Evolutionary conservation across 2,113 vertebrate genomes (phyloP), one percentile per base, ranked within the genome.

Genomic region (Myotis davidii): DNA sequence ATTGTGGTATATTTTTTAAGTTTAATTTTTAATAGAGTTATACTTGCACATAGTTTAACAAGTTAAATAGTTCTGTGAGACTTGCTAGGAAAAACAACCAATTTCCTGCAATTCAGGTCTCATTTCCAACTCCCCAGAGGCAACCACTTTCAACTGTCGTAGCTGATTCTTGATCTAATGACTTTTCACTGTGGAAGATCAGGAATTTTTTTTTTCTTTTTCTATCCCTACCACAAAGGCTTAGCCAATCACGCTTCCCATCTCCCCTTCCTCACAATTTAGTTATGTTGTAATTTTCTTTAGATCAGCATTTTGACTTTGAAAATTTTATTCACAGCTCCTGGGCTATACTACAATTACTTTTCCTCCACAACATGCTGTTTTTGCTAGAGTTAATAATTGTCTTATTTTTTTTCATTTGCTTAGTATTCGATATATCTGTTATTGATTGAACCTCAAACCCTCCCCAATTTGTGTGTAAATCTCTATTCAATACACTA

Each of bases 311-410:
- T 74, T 65, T 61, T 29, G 29, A 25, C 64, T 90, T 92, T 56
- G 59, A 64, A 65, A 91, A 54, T 29, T 72, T 27, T 25, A 18
- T n/a, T 83, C 59, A 56, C 21, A 32, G 65, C 9, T 39, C 39
- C 34, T 50, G 21, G 23, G 67, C 69, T 48, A 5, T 72, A 79
- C 32, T 67, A 6, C 1, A 3, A 82, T 48, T 69, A 59, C 23
- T 48, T 84, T 69, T 84, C 74, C 50, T 56, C 29, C 1, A 20
- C 11, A 39, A 23, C 37, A 14, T 67, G 52, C 76, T 88, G 25
- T 70, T 69, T 95, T 84, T 56, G 21, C 56, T 67, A 8, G 18
- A 54, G 56, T 94, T 90, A 88, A 72, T 87, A 90, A 79, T 79
- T 81, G 2, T 34, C 59, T 90, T 84, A 9, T 20, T 45, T 90